Evolutionary conservation across 1,140 invertebrate genomes (phyloP), one percentile per base, ranked within the genome.

Genomic region (Drosophila persimilis): DNA sequence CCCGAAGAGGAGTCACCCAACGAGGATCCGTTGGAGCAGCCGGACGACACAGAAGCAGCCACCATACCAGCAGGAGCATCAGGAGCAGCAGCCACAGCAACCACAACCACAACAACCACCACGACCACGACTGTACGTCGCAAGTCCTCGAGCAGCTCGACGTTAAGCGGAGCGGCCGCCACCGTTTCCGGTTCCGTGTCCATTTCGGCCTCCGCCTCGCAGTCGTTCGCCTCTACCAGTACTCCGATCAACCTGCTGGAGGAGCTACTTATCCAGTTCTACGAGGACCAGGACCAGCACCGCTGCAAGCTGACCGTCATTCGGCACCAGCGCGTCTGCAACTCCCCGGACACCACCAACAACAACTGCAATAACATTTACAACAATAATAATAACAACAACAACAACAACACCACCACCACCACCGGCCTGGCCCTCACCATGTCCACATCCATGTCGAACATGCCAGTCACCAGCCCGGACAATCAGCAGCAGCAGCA

Each of bases 201-300:
- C 6, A 70, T 81, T 2, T 63, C 79, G 3, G 70, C 69, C 24
- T 57, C 75, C 1, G 60, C 72, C n/a, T 83, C 79, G n/a, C 56
- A 69, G 8, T 70, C 66, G 44, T 70, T 69, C 20, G 55, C 43
- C 66, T 17, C 77, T 5, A 44, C 70, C 15, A 72, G 61, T 29
- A 70, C 79, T 24, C 73, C 79, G 15, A 90, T 90, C 39, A 60
- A 70, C 3, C 57, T 91, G 56, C 74, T 91, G 6, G 90, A 91
- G 45, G 90, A 91, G 66, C 31, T 91, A 54, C 71, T 91, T 2
- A 73, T 91, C 20, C 84, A 91, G 50, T 84, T 91, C 43, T 91
- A 91, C 89, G 90, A 91, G 50, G 84, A 90, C 51, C 89, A 83
- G 22, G 81, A 84, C 57, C 80, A 80, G 43, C 67, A 74, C 13